A percentile compares a stretch with the other conserved stretches of the same genome.
Conservation (phyloP, 2,797 vertebrate species). For the Carduelis carduelis region DNA sequence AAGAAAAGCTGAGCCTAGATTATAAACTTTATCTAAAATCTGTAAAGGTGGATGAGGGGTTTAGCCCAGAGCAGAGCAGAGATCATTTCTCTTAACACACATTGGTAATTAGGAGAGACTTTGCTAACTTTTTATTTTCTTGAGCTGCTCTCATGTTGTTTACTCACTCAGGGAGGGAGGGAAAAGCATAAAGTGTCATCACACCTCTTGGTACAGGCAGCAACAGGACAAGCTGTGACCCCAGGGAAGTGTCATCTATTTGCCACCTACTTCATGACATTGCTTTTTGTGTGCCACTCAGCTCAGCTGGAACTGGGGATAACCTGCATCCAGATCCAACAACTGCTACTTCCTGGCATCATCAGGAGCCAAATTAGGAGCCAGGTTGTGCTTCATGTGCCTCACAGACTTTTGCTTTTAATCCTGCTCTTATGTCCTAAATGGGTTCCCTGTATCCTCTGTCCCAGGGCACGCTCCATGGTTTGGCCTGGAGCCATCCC, state of each 20-base stretch:
- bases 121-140: neutral
- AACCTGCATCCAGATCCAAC: neutral
- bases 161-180: neutral
- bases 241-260: neutral
- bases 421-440: neutral
- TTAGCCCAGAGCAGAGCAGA: neutral
- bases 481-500: neutral
- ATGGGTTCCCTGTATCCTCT: neutral
- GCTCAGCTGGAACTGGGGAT: neutral
- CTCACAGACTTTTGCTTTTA: neutral
- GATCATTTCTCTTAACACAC: neutral
- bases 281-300: neutral
- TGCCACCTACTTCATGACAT: neutral
- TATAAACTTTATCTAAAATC: neutral
- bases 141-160: neutral
- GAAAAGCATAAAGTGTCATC: neutral
- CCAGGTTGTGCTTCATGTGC: neutral
- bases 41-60: neutral
- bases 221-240: neutral
- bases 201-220: neutral
- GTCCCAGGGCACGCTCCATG: neutral
- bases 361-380: neutral
- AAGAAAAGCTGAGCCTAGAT: neutral
- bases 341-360: neutral
- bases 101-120: neutral